Percentiles rank a stretch among this genome's conserved stretches.
Conservation (phyloP, 1,140 invertebrate genomes). For the Plutomurus gul region DNA sequence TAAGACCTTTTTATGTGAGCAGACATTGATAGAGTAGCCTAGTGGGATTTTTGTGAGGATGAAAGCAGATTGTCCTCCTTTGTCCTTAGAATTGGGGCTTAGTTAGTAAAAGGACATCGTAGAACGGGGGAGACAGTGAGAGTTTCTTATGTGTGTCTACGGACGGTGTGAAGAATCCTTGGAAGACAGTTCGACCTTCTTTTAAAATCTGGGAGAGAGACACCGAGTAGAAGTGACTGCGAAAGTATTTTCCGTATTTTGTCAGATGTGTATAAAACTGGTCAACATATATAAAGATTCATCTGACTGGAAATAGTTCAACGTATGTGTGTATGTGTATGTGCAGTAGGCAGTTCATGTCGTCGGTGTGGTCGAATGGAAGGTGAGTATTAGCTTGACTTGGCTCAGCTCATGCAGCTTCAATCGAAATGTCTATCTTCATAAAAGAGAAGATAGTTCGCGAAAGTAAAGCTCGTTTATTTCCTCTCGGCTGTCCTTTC, state of each 20-base stretch:
- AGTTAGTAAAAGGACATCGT: background rate
- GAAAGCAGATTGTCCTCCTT: background rate
- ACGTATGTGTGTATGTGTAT: background rate
- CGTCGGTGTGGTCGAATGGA: background rate
- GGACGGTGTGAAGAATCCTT: too few relatives aligned
- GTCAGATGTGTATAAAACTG: background rate
- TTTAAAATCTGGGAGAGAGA: background rate
- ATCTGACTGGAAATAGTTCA: background rate
- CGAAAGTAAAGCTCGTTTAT: slow-evolving; percentile 27
- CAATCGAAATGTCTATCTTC: slow-evolving; percentile 29
- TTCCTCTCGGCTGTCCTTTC: slow-evolving; percentile 6
- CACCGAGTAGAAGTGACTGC: background rate
- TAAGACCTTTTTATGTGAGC: background rate
- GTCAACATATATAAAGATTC: background rate
- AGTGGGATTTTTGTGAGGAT: background rate
- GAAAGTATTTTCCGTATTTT: slow-evolving; percentile 1
- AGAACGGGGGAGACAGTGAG: background rate
- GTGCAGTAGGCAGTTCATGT: background rate
- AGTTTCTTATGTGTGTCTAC: background rate
- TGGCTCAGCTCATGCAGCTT: background rate
- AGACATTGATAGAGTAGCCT: background rate
- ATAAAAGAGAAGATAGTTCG: slow-evolving; percentile 24
- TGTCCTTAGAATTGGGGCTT: background rate
- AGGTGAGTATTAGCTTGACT: slow-evolving; percentile 6
- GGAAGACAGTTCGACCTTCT: background rate